Evolutionary conservation across 2,888 invertebrate species (phyloP).

Genomic region (Cartodere bifasciata): DNA sequence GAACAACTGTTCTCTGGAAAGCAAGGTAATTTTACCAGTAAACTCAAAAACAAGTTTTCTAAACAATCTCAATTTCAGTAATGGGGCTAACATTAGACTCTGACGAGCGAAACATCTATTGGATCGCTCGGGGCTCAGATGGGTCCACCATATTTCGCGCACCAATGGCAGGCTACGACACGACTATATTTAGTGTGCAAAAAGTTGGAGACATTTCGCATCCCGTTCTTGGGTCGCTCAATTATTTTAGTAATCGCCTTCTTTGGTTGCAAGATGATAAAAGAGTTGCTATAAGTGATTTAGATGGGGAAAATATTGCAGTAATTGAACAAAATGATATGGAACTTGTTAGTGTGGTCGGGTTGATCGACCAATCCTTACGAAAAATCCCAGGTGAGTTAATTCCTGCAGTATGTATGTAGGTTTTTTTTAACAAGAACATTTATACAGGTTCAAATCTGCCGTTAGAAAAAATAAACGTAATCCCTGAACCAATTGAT

Average conservation of each 20-base stretch:
- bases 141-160: conserved; percentile 63
- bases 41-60: background rate
- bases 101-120: conserved; percentile 63
- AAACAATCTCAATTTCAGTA: conserved; percentile 38
- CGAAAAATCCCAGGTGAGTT: too few species aligned
- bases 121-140: conserved; percentile 71
- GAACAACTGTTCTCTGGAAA: conserved; percentile 69
- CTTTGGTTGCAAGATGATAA: conserved; percentile 70
- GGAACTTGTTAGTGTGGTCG: conserved; percentile 53
- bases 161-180: conserved; percentile 41
- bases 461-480: conserved; percentile 37
- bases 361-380: conserved; percentile 57
- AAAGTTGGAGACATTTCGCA: conserved; percentile 37
- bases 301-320: conserved; percentile 60
- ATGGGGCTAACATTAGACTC: conserved; percentile 76
- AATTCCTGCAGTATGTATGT: too few species aligned
- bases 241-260: conserved; percentile 69
- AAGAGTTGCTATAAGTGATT: conserved; percentile 63
- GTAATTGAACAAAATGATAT: conserved; percentile 50
- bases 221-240: conserved; percentile 54
- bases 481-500: conserved; percentile 63
- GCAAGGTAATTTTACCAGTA: conserved; percentile 40
- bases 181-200: conserved; percentile 17
- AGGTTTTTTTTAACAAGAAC: too few species aligned
- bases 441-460: too few species aligned